A percentile compares a stretch with the other conserved stretches of the same genome.
These are phyloP conservation scores for Bombus pyrosoma DNA, from an alignment of 1,140 invertebrate species.

Conservation along the genomic window DNA sequence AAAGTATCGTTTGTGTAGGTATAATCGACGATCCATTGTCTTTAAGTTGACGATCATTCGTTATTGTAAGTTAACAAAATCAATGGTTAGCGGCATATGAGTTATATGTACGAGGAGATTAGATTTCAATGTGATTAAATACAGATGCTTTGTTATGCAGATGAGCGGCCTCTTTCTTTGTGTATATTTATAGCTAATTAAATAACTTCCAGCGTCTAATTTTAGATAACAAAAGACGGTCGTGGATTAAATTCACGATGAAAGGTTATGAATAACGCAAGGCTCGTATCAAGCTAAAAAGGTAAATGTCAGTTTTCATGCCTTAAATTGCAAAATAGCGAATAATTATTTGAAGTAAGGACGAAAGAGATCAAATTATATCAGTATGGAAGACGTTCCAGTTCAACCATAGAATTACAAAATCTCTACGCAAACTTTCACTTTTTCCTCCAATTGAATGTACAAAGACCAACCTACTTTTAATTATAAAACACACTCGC, in stretches of 20 bases:
- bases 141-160: neutral
- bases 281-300: neutral
- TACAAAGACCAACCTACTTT: neutral
- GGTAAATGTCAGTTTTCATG: neutral
- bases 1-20: no score
- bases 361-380: neutral
- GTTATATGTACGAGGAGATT: neutral
- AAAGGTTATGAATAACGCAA: neutral
- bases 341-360: neutral
- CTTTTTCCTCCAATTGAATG: neutral
- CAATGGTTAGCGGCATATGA: neutral
- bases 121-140: neutral
- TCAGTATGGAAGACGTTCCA: neutral
- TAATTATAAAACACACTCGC: neutral
- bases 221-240: neutral
- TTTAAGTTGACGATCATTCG: neutral
- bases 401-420: conserved; percentile 3
- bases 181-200: neutral
- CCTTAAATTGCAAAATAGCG: neutral
- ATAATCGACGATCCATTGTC: neutral
- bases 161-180: neutral
- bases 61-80: neutral
- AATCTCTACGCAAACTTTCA: conserved; percentile 10
- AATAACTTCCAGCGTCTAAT: neutral
- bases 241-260: neutral